Base-by-base conservation (phyloP, 2,113 vertebrate species). In the Saccopteryx bilineata region DNA sequence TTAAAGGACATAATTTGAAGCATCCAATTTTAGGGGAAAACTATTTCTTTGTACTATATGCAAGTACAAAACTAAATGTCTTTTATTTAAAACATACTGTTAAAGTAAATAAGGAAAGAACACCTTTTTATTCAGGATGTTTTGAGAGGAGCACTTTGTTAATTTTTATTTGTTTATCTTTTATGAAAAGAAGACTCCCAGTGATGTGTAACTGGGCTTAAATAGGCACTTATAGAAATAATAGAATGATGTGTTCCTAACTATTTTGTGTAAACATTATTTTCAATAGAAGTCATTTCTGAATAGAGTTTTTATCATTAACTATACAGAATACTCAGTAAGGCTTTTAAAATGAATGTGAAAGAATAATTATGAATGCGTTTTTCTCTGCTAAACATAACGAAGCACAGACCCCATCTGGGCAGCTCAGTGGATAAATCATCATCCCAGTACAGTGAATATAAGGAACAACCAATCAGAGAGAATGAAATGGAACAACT, bases 341-440 rank as follows among this genome's bases (percentile, higher is more conserved):
- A 11, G 69, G 33, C 95, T 87, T 94, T 96, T 33, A 28, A 50
- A 26, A 7, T 50, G 89, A 92, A 91, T 87, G 72, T n/a, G 19
- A 63, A 79, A 72, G 1, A 96, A 91, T 94, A 46, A 66, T 68
- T 86, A 56, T 75, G 58, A 78, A 17, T 18, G 61, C 80, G 5
- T 23, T 95, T 88, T 95, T 66, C 63, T 83, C 17, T 11, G 39
- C 68, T 81, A 95, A 91, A 65, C 46, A 50, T 56, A 87, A 90
- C 72, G 21, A 90, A 96, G 74, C 65, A 39, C 39, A 39, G 39
- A 39, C 39, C 39, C 39, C 39, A 39, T 39, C 39, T 39, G 39
- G 39, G 39, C 39, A 39, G 39, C 39, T 39, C 39, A 39, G 3
- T 39, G 39, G 39, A 39, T 39, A 39, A 39, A 39, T 39, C 39